These are phyloP conservation scores for Chiroxiphia lanceolata DNA, from an alignment of 2,797 vertebrate species.

Conservation along the genomic window DNA sequence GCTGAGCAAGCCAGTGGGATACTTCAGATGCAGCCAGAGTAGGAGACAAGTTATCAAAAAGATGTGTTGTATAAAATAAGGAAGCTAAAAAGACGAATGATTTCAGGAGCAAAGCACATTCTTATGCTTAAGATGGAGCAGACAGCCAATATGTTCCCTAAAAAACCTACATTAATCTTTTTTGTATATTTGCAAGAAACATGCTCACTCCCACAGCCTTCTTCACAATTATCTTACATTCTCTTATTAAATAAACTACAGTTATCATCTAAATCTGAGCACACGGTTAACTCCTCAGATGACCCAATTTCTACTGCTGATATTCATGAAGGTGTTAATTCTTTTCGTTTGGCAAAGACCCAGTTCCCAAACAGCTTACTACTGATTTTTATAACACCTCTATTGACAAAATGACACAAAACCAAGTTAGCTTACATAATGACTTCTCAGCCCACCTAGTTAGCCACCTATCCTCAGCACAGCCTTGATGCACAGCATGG, in stretches of 20 bases:
- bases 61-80: not conserved
- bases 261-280: conserved; percentile 13
- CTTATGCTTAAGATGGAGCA: not conserved
- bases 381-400: conserved; percentile 64
- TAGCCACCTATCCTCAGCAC: not conserved
- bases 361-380: conserved; percentile 67
- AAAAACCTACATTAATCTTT: not conserved
- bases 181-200: not conserved
- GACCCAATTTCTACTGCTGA: conserved; percentile 51
- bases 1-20: not conserved
- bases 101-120: not conserved
- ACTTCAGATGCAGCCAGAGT: not conserved
- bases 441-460: conserved; percentile 14
- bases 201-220: not conserved
- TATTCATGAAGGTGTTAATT: conserved; percentile 71
- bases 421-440: conserved; percentile 37
- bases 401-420: conserved; percentile 72
- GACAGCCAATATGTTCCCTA: not conserved
- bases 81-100: not conserved
- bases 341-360: conserved; percentile 63
- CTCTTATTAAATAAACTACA: conserved; percentile 14
- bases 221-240: not conserved
- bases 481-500: conserved; percentile 21
- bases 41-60: not conserved
- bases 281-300: conserved; percentile 14